Base-by-base conservation (phyloP, 2,888 invertebrate genomes). In the Harmothoe impar region DNA sequence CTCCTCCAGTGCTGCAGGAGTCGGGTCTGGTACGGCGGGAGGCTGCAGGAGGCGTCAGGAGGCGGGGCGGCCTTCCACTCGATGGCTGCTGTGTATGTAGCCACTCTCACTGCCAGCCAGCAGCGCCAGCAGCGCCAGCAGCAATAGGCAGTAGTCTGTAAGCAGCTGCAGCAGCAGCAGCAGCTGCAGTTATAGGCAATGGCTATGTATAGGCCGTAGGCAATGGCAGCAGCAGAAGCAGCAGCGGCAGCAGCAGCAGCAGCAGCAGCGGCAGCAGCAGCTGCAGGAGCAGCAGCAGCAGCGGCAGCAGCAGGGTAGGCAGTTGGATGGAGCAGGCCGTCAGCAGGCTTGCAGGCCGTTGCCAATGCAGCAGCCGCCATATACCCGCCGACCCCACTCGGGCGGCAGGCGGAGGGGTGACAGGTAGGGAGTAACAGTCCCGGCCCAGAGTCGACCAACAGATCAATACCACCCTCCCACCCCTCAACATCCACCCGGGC, bases 371-470 rank as follows among this genome's bases (percentile, higher is more conserved):
- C 25, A 23, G 72, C 72, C 20, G 72, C 29, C 72, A 29, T 25
- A 72, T 72, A 25, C 29, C 72, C 20, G 25, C 29, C 29, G 17
- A 29, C 72, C 72, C 72, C 25, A 72, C 72, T n/a, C n/a, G 1
- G 72, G 3, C 15, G 29, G 15, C 15, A 1, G 17, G 29, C 17
- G 31, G 72, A 72, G 72, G 72, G 72, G 72, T 15, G 72, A 72
- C 72, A 72, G 72, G 72, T 72, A 72, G 72, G 72, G 12, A 5
- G 72, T 72, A 72, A 72, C 72, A 72, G 72, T 72, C 72, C 72
- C 72, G 72, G 7, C 72, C n/a, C n/a, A 25, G n/a, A 15, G n/a
- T 25, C 72, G 72, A 72, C 72, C 72, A 72, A 72, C 72, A 72
- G 72, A 72, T 72, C 72, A 29, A 72, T 72, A 72, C 72, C 29